Conservation (phyloP, 1,140 invertebrate species). For the Macrotrachela quadricornifera region DNA sequence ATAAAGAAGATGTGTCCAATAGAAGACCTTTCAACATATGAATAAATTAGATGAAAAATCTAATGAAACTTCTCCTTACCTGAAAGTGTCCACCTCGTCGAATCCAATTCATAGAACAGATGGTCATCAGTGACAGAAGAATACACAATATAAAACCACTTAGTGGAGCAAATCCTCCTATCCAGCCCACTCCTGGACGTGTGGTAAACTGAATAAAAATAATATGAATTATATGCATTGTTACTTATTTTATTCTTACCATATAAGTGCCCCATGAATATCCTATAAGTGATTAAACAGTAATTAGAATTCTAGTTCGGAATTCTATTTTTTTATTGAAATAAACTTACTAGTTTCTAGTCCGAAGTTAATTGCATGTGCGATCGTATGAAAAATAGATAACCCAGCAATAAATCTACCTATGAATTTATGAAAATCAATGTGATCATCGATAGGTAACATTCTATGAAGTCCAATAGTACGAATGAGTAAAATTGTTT, state of each 20-base stretch:
- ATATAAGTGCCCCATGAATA: no score
- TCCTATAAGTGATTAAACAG: no score
- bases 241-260: no score
- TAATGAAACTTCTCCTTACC: no score
- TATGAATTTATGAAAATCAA: constrained; percentile 70
- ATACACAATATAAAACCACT: constrained; percentile 54
- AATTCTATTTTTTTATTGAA: no score
- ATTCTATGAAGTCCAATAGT: constrained; percentile 15
- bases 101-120: constrained; percentile 65
- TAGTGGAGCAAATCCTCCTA: constrained; percentile 46
- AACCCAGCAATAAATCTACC: constrained; percentile 54
- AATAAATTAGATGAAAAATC: no score
- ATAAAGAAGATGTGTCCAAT: constrained; percentile 78
- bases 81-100: constrained; percentile 68
- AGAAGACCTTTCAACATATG: constrained; percentile 84
- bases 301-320: no score
- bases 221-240: no score
- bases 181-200: constrained; percentile 44
- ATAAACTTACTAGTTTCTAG: constrained; percentile 29
- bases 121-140: constrained; percentile 52
- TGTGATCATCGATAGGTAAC: constrained; percentile 65
- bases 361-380: constrained; percentile 64
- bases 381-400: constrained; percentile 53
- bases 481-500: no score
- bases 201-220: constrained; percentile 55